Conservation (phyloP, 37 sponge, comb jelly and placozoan species). For the Spongia lamella region DNA sequence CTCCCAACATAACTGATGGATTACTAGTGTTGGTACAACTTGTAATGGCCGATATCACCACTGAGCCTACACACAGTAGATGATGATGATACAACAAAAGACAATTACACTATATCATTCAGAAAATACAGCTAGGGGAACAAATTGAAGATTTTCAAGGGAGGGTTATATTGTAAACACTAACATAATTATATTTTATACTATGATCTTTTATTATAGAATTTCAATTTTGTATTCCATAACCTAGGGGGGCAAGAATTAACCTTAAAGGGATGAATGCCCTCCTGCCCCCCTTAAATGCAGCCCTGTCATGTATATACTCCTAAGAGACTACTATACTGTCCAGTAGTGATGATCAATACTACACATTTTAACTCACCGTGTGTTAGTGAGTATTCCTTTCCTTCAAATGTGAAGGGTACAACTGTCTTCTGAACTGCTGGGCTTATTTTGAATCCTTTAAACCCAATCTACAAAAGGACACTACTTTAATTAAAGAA, state of each 20-base stretch:
- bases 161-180: neutral
- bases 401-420: slow-evolving; percentile 64
- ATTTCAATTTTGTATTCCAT: too few relatives aligned
- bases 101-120: neutral
- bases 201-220: too few relatives aligned
- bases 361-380: slow-evolving; percentile 37
- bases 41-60: slow-evolving; percentile 91
- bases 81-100: too few relatives aligned
- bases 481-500: too few relatives aligned
- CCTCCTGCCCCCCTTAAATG: too few relatives aligned
- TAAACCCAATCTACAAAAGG: slow-evolving; percentile 76
- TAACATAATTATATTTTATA: too few relatives aligned
- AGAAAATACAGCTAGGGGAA: neutral
- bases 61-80: slow-evolving; percentile 61
- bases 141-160: neutral
- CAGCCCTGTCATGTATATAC: too few relatives aligned
- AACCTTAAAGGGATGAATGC: too few relatives aligned
- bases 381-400: slow-evolving; percentile 69
- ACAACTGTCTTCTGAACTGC: slow-evolving; percentile 27
- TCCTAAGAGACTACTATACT: neutral
- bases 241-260: too few relatives aligned
- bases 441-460: slow-evolving; percentile 70
- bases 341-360: neutral
- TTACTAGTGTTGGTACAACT: slow-evolving; percentile 96
- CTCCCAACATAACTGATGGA: slow-evolving; percentile 95